Percentiles rank a stretch among this genome's conserved stretches.
phyloP scores from a whole-genome alignment of 2,797 vertebrate species.

The Tinamus major region DNA sequence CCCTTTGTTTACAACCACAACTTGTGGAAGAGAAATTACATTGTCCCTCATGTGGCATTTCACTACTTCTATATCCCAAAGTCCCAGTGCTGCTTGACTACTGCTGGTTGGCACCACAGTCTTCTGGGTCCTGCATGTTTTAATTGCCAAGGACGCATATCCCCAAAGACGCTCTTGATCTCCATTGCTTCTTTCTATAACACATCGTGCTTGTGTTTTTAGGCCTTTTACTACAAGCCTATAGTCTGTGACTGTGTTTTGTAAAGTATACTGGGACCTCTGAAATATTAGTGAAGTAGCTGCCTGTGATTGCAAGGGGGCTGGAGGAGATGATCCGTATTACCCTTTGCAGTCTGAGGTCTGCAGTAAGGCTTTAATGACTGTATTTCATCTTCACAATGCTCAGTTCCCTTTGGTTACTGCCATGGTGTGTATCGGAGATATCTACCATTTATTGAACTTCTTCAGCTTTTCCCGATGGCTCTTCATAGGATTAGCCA shows the following conservation, averaged over 20 bases:
- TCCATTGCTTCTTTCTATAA: not conserved
- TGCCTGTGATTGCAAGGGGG: not conserved
- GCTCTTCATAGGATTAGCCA: slow-evolving; percentile 81
- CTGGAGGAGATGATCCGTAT: not conserved
- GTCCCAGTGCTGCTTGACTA: not conserved
- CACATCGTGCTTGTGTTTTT: not conserved
- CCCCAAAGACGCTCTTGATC: not conserved
- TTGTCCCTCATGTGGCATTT: not conserved
- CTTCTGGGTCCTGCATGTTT: not conserved
- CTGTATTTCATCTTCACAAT: slow-evolving; percentile 13
- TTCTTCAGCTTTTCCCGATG: slow-evolving; percentile 82
- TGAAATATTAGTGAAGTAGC: not conserved
- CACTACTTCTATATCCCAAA: not conserved
- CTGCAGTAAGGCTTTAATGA: not conserved
- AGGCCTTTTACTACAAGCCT: not conserved
- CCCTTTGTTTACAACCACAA: not conserved
- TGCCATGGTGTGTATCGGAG: slow-evolving; percentile 78
- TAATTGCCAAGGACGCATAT: not conserved
- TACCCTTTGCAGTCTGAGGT: not conserved
- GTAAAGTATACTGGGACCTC: not conserved
- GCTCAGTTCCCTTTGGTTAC: slow-evolving; percentile 76
- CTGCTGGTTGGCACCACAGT: rapidly evolving
- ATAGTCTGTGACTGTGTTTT: not conserved
- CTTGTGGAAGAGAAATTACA: not conserved
- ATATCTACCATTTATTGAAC: slow-evolving; percentile 78